Percentiles rank a stretch among this genome's conserved stretches.
Conservation (phyloP, 2,113 vertebrate species). For the Salvelinus fontinalis region DNA sequence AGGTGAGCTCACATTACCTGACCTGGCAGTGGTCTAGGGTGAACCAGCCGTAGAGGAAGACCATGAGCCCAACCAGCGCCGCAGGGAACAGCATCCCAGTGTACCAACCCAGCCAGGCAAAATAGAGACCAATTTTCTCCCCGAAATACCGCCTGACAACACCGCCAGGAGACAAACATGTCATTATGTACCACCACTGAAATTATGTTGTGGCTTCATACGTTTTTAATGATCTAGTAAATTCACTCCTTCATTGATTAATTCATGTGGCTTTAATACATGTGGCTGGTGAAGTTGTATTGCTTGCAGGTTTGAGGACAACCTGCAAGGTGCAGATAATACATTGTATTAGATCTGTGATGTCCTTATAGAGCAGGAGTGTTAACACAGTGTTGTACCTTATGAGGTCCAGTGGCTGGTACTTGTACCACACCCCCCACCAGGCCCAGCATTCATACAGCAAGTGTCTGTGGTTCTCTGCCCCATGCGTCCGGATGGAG, state of each 20-base stretch:
- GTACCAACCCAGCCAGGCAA: slow-evolving; percentile 97
- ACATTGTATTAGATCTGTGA: too few relatives aligned
- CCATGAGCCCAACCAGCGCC: slow-evolving; percentile 88
- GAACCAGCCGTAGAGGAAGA: slow-evolving; percentile 91
- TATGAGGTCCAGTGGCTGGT: slow-evolving; percentile 92
- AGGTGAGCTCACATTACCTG: slow-evolving; percentile 76
- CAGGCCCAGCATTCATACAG: slow-evolving; percentile 94
- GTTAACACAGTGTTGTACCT: slow-evolving; percentile 33
- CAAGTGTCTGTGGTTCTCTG: slow-evolving; percentile 89
- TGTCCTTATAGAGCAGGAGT: background rate
- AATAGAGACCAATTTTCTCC: slow-evolving; percentile 96
- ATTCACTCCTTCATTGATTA: too few relatives aligned
- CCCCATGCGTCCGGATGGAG: slow-evolving; percentile 87
- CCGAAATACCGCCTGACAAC: slow-evolving; percentile 88
- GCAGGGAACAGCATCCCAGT: slow-evolving; percentile 97
- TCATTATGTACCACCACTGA: background rate
- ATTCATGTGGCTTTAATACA: too few relatives aligned
- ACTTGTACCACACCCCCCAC: slow-evolving; percentile 95
- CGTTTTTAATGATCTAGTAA: too few relatives aligned
- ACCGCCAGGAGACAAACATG: slow-evolving; percentile 18
- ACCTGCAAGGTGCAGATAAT: too few relatives aligned
- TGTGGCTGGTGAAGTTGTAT: too few relatives aligned
- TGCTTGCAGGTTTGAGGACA: too few relatives aligned
- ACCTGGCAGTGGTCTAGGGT: slow-evolving; percentile 91
- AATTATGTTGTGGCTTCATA: too few relatives aligned